Evolutionary conservation across 2,113 vertebrate genomes (phyloP).

Genomic region (Stegostoma tigrinum): DNA sequence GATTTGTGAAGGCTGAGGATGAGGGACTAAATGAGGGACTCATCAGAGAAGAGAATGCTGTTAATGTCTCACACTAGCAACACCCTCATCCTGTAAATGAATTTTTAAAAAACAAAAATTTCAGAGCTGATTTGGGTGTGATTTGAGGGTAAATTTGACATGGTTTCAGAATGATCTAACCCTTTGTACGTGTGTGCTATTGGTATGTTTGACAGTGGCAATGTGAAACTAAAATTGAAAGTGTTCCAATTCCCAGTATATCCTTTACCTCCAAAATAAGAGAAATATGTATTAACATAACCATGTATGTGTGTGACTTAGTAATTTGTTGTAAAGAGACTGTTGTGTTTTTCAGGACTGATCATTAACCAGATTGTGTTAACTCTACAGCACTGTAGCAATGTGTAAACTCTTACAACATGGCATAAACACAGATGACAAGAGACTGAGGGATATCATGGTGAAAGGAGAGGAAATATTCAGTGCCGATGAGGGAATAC

Average conservation of each 20-base stretch:
- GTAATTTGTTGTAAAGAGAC: neutral
- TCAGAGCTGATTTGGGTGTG: neutral
- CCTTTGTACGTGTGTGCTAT: neutral
- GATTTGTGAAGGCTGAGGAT: neutral
- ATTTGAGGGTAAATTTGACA: neutral
- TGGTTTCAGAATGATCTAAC: neutral
- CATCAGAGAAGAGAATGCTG: neutral
- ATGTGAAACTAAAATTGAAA: neutral
- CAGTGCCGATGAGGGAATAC: conserved; percentile 79
- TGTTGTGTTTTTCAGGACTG: neutral
- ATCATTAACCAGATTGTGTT: neutral
- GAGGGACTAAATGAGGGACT: neutral
- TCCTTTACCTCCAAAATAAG: neutral
- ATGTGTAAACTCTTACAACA: conserved; percentile 92
- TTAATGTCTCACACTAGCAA: no score
- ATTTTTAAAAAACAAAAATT: neutral
- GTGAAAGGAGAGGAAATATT: conserved; percentile 95
- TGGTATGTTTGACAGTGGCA: no score
- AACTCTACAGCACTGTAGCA: conserved; percentile 74
- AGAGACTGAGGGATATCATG: conserved; percentile 85
- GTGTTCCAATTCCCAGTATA: neutral
- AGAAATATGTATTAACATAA: neutral
- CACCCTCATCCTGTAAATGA: neutral
- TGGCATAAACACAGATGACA: conserved; percentile 87
- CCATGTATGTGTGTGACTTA: neutral